A percentile compares a stretch with the other conserved stretches of the same genome.
Evolutionary conservation across 1,140 invertebrate genomes (phyloP).

Genomic region (Carposina sasakii): DNA sequence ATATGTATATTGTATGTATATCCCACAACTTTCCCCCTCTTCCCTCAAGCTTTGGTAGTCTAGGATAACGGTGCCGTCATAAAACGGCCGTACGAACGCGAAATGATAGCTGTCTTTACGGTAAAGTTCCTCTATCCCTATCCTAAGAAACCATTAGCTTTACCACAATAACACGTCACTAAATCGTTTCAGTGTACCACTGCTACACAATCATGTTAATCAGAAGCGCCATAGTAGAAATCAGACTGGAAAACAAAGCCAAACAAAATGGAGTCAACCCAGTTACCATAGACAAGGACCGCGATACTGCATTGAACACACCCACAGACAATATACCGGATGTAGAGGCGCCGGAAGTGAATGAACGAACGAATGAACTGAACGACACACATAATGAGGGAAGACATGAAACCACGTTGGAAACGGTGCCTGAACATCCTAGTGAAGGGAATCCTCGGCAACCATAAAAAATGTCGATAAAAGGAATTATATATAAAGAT

Average conservation of each 20-base stretch:
- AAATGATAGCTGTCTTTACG: background rate
- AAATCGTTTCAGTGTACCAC: slow-evolving; percentile 39
- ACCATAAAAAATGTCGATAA: background rate
- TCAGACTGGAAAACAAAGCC: slow-evolving; percentile 12
- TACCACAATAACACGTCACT: background rate
- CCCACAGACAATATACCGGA: background rate
- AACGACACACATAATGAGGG: background rate
- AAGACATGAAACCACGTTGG: background rate
- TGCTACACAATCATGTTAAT: slow-evolving; percentile 42
- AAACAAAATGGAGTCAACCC: slow-evolving; percentile 20
- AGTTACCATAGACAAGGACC: too few species aligned
- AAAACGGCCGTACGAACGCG: background rate
- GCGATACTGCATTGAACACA: too few species aligned
- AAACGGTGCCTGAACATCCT: background rate
- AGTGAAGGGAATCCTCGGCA: background rate
- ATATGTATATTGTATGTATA: too few species aligned
- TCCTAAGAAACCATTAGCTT: background rate
- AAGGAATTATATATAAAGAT: background rate
- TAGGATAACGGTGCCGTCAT: background rate
- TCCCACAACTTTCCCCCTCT: too few species aligned
- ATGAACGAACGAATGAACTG: background rate
- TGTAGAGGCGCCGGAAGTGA: background rate
- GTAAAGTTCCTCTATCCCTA: background rate
- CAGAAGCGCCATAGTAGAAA: slow-evolving; percentile 44
- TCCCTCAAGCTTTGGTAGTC: background rate